Evolutionary conservation across 2,113 vertebrate species (phyloP), one percentile per base, ranked within the genome.

Genomic region (Scolopax mira): DNA sequence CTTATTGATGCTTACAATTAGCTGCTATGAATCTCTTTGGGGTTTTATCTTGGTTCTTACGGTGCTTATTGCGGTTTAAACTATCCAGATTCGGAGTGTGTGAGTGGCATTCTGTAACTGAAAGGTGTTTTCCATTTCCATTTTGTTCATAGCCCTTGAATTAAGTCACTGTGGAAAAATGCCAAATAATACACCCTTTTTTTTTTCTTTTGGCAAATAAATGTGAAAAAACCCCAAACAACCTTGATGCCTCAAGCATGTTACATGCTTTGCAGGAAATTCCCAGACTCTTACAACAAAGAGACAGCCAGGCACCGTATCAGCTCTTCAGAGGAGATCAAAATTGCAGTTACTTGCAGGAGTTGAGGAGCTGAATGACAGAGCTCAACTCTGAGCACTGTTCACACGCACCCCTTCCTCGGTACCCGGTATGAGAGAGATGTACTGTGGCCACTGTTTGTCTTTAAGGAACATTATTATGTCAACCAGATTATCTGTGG

Each of bases 181-280:
- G 94, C 96, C 94, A 96, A 97, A 96, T 88, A 97, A 94, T 96
- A 91, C 94, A 96, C 90, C 30, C 21, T 52, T 33, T 88, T 90
- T 96, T 42, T 42, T 42, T 42, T 42, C n/a, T 42, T 42, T 90
- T 97, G 81, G 91, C 94, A 96, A 96, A 89, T 95, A 95, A 97
- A 96, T 90, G 66, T 93, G 33, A 65, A 78, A 91, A 97, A 93
- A n/a, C n/a, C n/a, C n/a, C n/a, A 62, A 22, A 91, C 31, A 4
- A 46, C 21, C 81, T 94, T 72, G 79, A 96, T 94, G 94, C 95
- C 95, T 97, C 90, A 85, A 97, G 96, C 96, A 83, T 94, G 91
- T 94, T 96, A 91, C 57, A 90, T 83, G 77, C 94, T 96, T 94
- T 91, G 85, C 87, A 97, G 97, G 96, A 97, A 97, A 97, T 97